A percentile compares a stretch with the other conserved stretches of the same genome.
phyloP scores from a whole-genome alignment of 2,888 invertebrate species.

The Sussaba pulchella region DNA sequence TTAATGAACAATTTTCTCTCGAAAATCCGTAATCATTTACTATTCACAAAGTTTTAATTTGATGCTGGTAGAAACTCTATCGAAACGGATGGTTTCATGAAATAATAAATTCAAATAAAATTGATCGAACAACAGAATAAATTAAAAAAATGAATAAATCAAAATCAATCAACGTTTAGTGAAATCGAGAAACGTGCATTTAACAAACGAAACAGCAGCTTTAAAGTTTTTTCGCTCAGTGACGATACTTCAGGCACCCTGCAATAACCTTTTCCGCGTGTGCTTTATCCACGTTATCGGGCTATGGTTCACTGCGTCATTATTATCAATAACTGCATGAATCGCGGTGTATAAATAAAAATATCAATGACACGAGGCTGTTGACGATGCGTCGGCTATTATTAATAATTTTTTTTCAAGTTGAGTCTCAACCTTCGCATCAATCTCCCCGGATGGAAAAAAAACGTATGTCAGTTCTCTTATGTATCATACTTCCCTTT shows the following conservation, averaged over 20 bases:
- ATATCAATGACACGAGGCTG: slow-evolving; percentile 3
- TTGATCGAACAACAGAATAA: no score
- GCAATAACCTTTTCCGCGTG: neutral
- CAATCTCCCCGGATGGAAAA: slow-evolving; percentile 1
- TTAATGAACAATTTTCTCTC: neutral
- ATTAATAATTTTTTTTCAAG: slow-evolving; percentile 7
- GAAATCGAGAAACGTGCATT: no score
- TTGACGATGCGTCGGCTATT: slow-evolving; percentile 9
- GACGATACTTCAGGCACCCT: neutral
- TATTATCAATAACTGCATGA: slow-evolving; percentile 16
- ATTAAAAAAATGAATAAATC: no score
- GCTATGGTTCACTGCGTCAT: neutral
- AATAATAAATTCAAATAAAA: no score
- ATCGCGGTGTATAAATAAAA: slow-evolving; percentile 20
- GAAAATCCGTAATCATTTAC: neutral
- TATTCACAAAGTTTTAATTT: neutral
- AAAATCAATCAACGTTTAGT: no score
- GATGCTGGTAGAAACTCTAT: no score
- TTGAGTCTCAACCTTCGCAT: neutral
- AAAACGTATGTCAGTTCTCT: neutral
- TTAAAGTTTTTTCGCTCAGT: no score
- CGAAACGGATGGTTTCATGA: no score
- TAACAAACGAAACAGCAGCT: no score
- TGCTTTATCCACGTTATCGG: neutral
- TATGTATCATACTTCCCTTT: neutral